Base-by-base conservation (phyloP, 2,113 vertebrate species). In the Phalacrocorax carbo region DNA sequence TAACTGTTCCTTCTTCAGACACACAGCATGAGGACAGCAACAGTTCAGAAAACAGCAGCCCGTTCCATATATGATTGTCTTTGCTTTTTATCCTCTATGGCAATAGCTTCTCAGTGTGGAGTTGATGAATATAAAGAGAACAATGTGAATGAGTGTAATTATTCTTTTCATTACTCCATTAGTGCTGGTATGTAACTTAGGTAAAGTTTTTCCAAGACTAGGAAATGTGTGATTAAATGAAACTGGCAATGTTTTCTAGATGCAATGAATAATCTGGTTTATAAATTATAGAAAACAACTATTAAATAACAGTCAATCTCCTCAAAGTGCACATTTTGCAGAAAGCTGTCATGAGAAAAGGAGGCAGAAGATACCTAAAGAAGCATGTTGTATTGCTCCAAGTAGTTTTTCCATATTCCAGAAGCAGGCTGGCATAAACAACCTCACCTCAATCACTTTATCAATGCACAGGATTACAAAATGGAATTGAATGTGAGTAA, bases 11-110 rank as follows among this genome's bases (percentile, higher is more conserved):
- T 90, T 19, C n/a, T 72, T 83, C 44, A 94, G 49, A 40, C 20
- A 48, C 20, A 23, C 15, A 20, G 22, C 1, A 0, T 38, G 65
- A 92, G 19, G 30, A 57, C 27, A 91, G 10, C 0, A 0, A 52
- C n/a, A 51, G 32, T 32, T 82, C n/a, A 55, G 42, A 62, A 89
- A 73, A 51, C 13, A 60, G 51, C 42, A 82, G 19, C 16, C 17
- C 73, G 48, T 84, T 82, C 46, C 13, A 6, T 78, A 55, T 29
- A 48, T 26, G 46, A 46, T 64, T 58, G 20, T 32, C 16, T 88
- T 69, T 64, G 80, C 5, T 29, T 89, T 83, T 73, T 70, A 42
- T 75, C 13, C 5, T 62, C 27, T 18, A 22, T 26, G 29, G 12
- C 70, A 75, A 27, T 55, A 46, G 3, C 64, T 80, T 83, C 62